Evolutionary conservation across 2,888 invertebrate species (phyloP).

Genomic region (Galerucella pusilla): DNA sequence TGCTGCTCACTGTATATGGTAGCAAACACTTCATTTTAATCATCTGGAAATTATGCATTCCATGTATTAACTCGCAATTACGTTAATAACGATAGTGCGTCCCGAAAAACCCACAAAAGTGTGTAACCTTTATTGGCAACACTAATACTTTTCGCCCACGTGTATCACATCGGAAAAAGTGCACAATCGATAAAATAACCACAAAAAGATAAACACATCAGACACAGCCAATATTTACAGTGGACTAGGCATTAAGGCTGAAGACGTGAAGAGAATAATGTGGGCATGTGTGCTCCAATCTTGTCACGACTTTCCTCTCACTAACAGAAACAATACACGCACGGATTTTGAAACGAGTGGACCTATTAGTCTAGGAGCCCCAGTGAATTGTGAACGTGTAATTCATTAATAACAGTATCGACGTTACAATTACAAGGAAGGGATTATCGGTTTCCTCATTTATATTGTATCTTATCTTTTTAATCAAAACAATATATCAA

Average conservation of each 20-base stretch:
- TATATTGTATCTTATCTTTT: background rate
- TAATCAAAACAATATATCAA: background rate
- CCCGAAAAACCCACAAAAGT: conserved; percentile 19
- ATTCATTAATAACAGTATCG: background rate
- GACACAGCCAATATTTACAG: conserved; percentile 61
- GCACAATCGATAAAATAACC: conserved; percentile 48
- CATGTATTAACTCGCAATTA: conserved; percentile 6
- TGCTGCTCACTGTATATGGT: too few relatives aligned
- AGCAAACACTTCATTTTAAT: background rate
- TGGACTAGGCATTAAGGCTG: conserved; percentile 58
- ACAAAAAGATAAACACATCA: conserved; percentile 52
- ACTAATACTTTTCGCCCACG: conserved; percentile 38
- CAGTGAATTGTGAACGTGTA: background rate
- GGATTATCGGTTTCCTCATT: background rate
- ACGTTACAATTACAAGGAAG: background rate
- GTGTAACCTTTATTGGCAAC: conserved; percentile 28
- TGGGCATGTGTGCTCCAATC: conserved; percentile 50
- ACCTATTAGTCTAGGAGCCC: conserved; percentile 23
- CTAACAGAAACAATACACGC: conserved; percentile 32
- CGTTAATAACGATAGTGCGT: conserved; percentile 18
- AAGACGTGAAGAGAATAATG: conserved; percentile 58
- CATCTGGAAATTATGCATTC: background rate
- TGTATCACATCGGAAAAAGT: conserved; percentile 32
- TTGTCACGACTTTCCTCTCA: conserved; percentile 44
- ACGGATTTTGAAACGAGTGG: conserved; percentile 15